Percentiles rank a stretch among this genome's conserved stretches.
phyloP scores from a whole-genome alignment of 2,888 invertebrate species.

The Pasiphila rectangulata region DNA sequence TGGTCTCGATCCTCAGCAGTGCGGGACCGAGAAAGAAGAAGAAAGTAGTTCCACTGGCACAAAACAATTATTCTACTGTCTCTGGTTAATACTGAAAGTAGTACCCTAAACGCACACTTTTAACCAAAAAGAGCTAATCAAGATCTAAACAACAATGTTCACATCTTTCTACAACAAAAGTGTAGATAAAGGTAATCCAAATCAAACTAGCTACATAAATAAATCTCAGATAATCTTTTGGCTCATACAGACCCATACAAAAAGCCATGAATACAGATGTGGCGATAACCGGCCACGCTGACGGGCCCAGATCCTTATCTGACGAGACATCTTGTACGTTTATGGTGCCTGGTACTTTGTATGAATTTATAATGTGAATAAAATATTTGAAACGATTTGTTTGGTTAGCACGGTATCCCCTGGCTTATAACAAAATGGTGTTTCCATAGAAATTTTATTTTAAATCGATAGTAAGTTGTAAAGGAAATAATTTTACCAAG shows the following conservation, averaged over 20 bases:
- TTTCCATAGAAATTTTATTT: too few relatives aligned
- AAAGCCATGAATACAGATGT: conserved; percentile 30
- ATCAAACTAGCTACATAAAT: conserved; percentile 29
- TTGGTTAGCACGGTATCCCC: conserved; percentile 2
- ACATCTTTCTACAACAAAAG: conserved; percentile 15
- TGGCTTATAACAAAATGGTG: too few relatives aligned
- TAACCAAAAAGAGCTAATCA: neutral
- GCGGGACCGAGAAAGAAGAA: too few relatives aligned
- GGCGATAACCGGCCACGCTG: conserved; percentile 29
- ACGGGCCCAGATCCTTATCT: conserved; percentile 37
- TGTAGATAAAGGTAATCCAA: conserved; percentile 24
- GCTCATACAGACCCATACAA: conserved; percentile 27
- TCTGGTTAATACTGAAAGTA: too few relatives aligned
- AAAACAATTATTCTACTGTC: too few relatives aligned
- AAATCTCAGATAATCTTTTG: conserved; percentile 24
- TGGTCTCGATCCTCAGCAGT: too few relatives aligned
- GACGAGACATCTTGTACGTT: conserved; percentile 55
- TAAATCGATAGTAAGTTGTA: too few relatives aligned
- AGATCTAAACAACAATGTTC: conserved; percentile 1
- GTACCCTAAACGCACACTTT: too few relatives aligned
- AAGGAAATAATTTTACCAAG: too few relatives aligned
- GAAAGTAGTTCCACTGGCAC: too few relatives aligned
- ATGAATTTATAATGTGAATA: conserved; percentile 64
- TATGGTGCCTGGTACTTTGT: conserved; percentile 71
- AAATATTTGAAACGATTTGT: conserved; percentile 22